A percentile compares a stretch with the other conserved stretches of the same genome.
Conservation (phyloP, 1,140 invertebrate genomes). For the Megalopta genalis region DNA sequence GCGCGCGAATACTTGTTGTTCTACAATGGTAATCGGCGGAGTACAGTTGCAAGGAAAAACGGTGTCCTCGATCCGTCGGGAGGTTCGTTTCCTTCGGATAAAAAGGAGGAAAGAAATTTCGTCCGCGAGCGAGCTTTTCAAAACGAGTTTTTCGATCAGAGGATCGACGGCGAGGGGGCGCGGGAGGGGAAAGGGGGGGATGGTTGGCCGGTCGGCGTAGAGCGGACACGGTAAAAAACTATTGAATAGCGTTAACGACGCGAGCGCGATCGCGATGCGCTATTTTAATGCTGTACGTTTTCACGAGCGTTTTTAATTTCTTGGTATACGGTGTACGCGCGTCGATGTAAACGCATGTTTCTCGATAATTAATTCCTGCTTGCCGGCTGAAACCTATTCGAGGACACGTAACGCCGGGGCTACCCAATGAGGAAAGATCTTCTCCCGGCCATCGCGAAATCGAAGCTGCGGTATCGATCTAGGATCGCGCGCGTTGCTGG, state of each 20-base stretch:
- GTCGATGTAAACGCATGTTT: constrained; percentile 52
- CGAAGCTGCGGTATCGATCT: constrained; percentile 57
- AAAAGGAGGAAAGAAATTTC: neutral
- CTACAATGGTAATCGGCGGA: constrained; percentile 17
- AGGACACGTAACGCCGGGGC: constrained; percentile 48
- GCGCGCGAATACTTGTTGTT: neutral
- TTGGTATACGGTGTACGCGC: constrained; percentile 33
- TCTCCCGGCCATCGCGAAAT: constrained; percentile 49
- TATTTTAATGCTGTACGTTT: constrained; percentile 39
- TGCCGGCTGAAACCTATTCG: constrained; percentile 46
- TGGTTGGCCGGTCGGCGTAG: neutral
- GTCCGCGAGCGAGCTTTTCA: neutral
- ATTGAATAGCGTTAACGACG: neutral
- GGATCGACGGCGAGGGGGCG: neutral
- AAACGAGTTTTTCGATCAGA: neutral
- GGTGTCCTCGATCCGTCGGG: neutral
- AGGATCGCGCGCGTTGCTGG: constrained; percentile 17
- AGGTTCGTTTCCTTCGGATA: constrained; percentile 3
- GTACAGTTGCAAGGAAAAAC: neutral
- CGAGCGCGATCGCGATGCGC: neutral
- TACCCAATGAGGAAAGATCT: constrained; percentile 40
- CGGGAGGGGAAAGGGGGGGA: too few species aligned
- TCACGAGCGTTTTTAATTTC: constrained; percentile 50
- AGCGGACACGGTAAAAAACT: neutral
- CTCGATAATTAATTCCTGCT: constrained; percentile 62